Evolutionary conservation across 2,113 vertebrate genomes (phyloP).

Genomic region (Orientallactaga bullata): DNA sequence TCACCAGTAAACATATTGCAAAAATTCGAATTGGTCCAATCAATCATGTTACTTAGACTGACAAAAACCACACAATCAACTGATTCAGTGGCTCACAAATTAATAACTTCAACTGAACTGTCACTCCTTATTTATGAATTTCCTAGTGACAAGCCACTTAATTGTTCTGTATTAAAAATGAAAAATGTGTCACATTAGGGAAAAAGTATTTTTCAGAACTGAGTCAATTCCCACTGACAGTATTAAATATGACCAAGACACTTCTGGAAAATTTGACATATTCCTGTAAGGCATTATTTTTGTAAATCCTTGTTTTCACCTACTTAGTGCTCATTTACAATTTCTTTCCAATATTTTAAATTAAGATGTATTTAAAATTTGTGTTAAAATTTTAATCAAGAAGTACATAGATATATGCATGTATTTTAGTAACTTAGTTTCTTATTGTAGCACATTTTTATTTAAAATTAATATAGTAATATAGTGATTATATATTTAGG

Average conservation of each 20-base stretch:
- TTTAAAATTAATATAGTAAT: not conserved
- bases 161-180: slow-evolving; percentile 58
- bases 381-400: slow-evolving; percentile 15
- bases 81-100: not conserved
- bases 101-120: slow-evolving; percentile 52
- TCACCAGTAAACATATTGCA: slow-evolving; percentile 30
- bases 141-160: slow-evolving; percentile 56
- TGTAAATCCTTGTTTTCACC: not conserved
- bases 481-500: not conserved
- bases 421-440: not conserved
- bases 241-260: slow-evolving; percentile 38
- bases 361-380: not conserved
- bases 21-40: slow-evolving; percentile 45
- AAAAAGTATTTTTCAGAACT: slow-evolving; percentile 36
- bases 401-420: not conserved
- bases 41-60: slow-evolving; percentile 54
- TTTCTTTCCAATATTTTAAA: not conserved
- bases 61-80: slow-evolving; percentile 58
- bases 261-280: not conserved
- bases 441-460: not conserved
- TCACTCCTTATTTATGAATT: slow-evolving; percentile 48
- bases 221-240: not conserved
- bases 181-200: slow-evolving; percentile 43
- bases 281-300: not conserved
- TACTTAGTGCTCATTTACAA: not conserved